Conservation (phyloP, 2,113 vertebrate species). For the Irena cyanogastra region DNA sequence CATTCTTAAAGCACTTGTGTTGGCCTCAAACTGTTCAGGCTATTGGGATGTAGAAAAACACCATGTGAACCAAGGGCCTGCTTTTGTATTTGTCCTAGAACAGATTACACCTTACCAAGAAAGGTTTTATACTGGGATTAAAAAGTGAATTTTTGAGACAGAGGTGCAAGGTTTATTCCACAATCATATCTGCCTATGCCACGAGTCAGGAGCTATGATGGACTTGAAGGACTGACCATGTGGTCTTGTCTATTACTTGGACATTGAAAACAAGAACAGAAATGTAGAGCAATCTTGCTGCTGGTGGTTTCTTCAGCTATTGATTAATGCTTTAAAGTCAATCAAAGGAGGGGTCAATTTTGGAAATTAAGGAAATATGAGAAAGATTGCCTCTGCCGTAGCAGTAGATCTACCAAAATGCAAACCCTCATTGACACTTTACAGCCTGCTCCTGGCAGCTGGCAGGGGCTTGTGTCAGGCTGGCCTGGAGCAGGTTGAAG, state of each 20-base stretch:
- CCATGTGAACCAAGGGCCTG: background rate
- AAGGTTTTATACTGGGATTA: background rate
- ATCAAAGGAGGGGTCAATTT: background rate
- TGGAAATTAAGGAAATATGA: background rate
- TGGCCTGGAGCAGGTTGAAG: background rate
- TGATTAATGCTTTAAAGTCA: background rate
- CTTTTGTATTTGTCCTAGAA: background rate
- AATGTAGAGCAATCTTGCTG: background rate
- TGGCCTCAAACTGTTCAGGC: background rate
- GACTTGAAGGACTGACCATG: background rate
- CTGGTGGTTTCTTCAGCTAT: background rate
- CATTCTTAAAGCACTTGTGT: background rate
- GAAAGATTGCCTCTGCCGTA: background rate
- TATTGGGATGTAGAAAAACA: background rate
- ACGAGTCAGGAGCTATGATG: accelerated
- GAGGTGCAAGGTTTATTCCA: background rate
- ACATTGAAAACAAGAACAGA: background rate
- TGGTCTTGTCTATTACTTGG: background rate
- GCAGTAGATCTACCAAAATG: background rate
- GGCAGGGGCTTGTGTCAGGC: background rate
- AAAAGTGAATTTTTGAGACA: background rate
- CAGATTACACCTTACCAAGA: background rate
- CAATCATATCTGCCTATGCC: background rate
- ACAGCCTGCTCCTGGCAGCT: background rate
- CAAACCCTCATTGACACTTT: background rate